Evolutionary conservation across 2,888 invertebrate genomes (phyloP), one percentile per base, ranked within the genome.

Genomic region (Cyaniris semiargus): DNA sequence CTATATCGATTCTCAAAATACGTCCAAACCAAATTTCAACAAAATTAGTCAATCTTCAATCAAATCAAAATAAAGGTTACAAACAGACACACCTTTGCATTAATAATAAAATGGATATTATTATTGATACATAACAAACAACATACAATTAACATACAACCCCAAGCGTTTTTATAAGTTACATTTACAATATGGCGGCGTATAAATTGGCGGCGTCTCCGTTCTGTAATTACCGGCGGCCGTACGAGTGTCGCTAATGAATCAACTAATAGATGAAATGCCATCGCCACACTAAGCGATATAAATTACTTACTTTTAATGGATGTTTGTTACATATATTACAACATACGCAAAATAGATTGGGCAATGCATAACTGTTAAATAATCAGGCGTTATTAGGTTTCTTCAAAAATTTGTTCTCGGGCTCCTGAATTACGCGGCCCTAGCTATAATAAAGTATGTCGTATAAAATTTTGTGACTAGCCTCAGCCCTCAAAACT

Each of bases 201-300:
- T 66, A 66, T 27, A 66, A 66, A 66, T 66, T 66, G 66, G 66
- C 66, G 66, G 66, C 66, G 27, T 66, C 66, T 66, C 66, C 66
- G 66, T 66, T 66, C 66, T 66, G 66, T 66, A 66, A 66, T 66
- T 66, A 66, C 27, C 18, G 66, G 27, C 66, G 66, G 66, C 27
- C 27, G 66, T 66, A 66, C 66, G 66, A 66, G 66, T 66, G 66
- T 27, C 60, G 13, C 66, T 66, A 66, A 66, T 66, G 66, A 66
- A 66, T 66, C 66, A 66, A 66, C 66, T 66, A 66, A 66, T 66
- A 66, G 66, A 66, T 66, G 66, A 66, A 66, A 66, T 66, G 27
- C 66, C 66, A 66, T 31, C 66, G 15, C 66, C 66, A 66, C 66
- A 66, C 27, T 31, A 66, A 66, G 15, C 66, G 66, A 66, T 66